A percentile compares a stretch with the other conserved stretches of the same genome.
Conservation (phyloP, 2,888 invertebrate species). For the Plebejus argus region DNA sequence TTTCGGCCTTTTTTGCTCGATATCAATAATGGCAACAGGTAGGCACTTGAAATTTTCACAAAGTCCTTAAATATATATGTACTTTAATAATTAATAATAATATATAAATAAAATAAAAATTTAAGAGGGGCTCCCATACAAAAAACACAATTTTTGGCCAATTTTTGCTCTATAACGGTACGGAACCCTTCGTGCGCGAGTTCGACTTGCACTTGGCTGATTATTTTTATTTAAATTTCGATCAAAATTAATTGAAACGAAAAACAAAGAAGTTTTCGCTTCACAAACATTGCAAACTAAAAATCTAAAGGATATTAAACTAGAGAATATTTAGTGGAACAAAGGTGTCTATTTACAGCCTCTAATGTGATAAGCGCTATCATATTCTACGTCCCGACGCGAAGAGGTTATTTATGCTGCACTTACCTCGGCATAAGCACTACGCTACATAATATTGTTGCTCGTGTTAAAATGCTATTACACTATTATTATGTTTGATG, state of each 20-base stretch:
- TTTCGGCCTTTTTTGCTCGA: too few species aligned
- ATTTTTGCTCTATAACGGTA: too few species aligned
- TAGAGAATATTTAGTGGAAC: not conserved
- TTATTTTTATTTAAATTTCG: too few species aligned
- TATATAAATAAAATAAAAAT: too few species aligned
- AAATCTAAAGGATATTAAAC: not conserved
- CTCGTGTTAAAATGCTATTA: not conserved
- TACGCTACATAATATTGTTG: not conserved
- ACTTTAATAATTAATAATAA: too few species aligned
- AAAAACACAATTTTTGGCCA: too few species aligned
- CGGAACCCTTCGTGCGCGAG: too few species aligned
- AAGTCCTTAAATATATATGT: too few species aligned
- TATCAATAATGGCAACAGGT: too few species aligned
- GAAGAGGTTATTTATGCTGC: not conserved
- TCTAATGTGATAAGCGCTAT: slow-evolving; percentile 9
- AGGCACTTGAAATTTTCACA: too few species aligned
- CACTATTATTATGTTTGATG: not conserved
- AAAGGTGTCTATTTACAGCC: not conserved
- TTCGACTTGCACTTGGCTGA: too few species aligned
- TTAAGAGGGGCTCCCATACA: too few species aligned
- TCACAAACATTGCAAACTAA: not conserved
- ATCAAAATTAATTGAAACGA: not conserved
- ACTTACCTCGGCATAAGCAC: slow-evolving; percentile 2
- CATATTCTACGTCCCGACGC: not conserved
- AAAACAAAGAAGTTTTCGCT: not conserved